Evolutionary conservation across 2,888 invertebrate species (phyloP), one percentile per base, ranked within the genome.

Genomic region (Aquatica leii): DNA sequence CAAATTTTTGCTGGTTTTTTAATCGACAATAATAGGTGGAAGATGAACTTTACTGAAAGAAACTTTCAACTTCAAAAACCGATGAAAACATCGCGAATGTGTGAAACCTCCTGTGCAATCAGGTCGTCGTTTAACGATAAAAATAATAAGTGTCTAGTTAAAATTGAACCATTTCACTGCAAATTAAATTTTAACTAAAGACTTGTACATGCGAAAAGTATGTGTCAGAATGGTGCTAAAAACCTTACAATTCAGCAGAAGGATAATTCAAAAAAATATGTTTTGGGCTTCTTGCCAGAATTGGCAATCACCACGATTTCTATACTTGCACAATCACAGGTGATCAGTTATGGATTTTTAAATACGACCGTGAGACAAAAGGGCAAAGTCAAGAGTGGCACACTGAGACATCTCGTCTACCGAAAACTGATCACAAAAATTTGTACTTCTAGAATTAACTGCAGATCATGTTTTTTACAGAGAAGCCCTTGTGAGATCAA

Each of bases 401-500:
- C n/a, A n/a, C n/a, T n/a, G n/a, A n/a, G n/a, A n/a, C n/a, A n/a
- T n/a, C n/a, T n/a, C n/a, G n/a, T n/a, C n/a, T n/a, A n/a, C n/a
- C n/a, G n/a, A n/a, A n/a, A 31, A 4, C 9, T 9, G 31, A 31
- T 31, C 31, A n/a, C n/a, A n/a, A n/a, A n/a, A n/a, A n/a, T n/a
- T n/a, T n/a, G n/a, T n/a, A n/a, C n/a, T n/a, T n/a, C n/a, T n/a
- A n/a, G n/a, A n/a, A n/a, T n/a, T n/a, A n/a, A n/a, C n/a, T n/a
- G n/a, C n/a, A n/a, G n/a, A n/a, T n/a, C n/a, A n/a, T n/a, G n/a
- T 31, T 31, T 51, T 51, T 51, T 51, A 34, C 24, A 5, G 12
- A 11, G 14, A 9, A 31, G 31, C 9, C 31, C 31, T 4, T 37
- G n/a, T 53, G 20, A 35, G 18, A 53, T 11, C 17, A 20, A n/a